Base-by-base conservation (phyloP, 1,140 invertebrate genomes). In the Aradophagus sp. region DNA sequence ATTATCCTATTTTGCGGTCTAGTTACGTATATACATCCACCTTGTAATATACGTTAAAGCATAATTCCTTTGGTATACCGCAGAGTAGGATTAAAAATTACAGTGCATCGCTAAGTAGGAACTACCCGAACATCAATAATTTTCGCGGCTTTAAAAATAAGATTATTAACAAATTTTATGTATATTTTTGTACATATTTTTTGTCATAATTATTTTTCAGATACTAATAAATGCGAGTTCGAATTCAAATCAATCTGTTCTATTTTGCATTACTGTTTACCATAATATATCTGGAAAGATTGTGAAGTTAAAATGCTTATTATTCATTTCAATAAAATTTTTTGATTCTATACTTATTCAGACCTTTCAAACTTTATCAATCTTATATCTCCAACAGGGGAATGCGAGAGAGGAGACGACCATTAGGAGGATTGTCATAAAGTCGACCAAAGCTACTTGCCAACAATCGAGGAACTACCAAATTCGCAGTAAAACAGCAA, bases 11-110 rank as follows among this genome's bases (percentile, higher is more conserved):
- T 67, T 67, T 67, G 53, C n/a, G 65, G 55, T 59, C 45, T 68
- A 68, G 55, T 68, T 59, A 39, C 32, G 20, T 62, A 62, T 56
- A 68, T 67, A 45, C 63, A 68, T 53, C 41, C n/a, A 42, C 17
- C 65, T 68, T 61, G 63, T 59, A 68, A 68, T 59, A 52, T 58
- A 26, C 63, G 63, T 67, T 67, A 58, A 67, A 67, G 63, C 63
- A 58, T 67, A 67, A 58, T 67, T 58, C 63, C 61, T 65, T 65
- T 65, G 50, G 50, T 48, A 35, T 29, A 55, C 50, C 61, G 14
- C 61, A 56, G 6, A 56, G 48, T 55, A 48, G 42, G 16, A 56
- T 56, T 56, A 56, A 65, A 65, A 65, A 65, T 53, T 55, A 58
- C 61, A 56, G 42, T 39, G 15, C 14, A 56, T 44, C 36, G 15